Evolutionary conservation across 2,113 vertebrate genomes (phyloP), one percentile per base, ranked within the genome.

Genomic region (Canis aureus): DNA sequence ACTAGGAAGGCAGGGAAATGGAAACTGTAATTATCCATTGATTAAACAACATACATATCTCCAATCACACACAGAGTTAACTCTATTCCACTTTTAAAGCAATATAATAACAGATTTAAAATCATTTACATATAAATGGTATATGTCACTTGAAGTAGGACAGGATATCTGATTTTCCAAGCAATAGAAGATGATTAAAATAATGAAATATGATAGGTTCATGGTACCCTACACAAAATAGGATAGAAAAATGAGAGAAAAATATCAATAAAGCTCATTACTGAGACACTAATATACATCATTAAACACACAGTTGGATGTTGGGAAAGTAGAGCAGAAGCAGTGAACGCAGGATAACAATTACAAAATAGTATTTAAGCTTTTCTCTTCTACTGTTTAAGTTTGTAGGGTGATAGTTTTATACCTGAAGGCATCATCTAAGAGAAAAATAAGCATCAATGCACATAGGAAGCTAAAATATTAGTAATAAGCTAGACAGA

Each of bases 361-460:
- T 22, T 59, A 92, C 38, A 86, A 96, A 0, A 17, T 23, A n/a
- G 6, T 27, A 32, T 79, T 92, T 64, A 71, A 89, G 64, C 8
- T 95, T 95, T 97, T 95, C 57, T 94, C 5, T 57, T 55, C 51
- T 94, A 20, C 27, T 51, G 83, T 59, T 60, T 94, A 89, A 86
- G 5, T 59, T 66, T 17, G 6, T 20, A 91, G 13, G 38, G 51
- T 60, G 71, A 43, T 13, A 87, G n/a, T 64, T 9, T 27, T 81
- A 27, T 11, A 38, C 17, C 64, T 19, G 32, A 91, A 67, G 86
- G 16, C 22, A 55, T 87, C 74, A 94, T 74, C 82, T 91, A 94
- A 69, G 74, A 93, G 11, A 81, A 78, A 81, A 95, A 80, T 49
- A 23, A 91, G 29, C 11, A 57, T 53, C 10, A 84, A 73, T 35